These are phyloP conservation scores for Drosophila paracracens DNA, from an alignment of 2,888 invertebrate species.

Conservation along the genomic window DNA sequence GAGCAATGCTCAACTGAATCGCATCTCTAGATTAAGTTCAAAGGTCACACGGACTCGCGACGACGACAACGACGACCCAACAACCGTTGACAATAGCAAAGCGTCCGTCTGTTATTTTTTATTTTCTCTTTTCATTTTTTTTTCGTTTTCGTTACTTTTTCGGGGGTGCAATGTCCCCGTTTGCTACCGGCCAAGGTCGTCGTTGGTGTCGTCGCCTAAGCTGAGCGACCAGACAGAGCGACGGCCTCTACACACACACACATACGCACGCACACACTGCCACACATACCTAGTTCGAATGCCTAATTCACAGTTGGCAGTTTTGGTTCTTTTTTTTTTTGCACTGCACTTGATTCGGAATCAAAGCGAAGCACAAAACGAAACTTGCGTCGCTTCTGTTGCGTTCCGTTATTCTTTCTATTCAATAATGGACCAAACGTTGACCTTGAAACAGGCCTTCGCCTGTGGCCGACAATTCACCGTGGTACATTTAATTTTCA, in stretches of 20 bases:
- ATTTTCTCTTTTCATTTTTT: neutral
- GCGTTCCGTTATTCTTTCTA: conserved; percentile 4
- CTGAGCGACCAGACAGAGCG: conserved; percentile 50
- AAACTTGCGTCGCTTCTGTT: conserved; percentile 19
- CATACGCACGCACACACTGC: neutral
- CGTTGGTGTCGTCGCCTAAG: conserved; percentile 1
- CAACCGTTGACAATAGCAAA: conserved; percentile 14
- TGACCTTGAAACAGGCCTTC: conserved; percentile 68
- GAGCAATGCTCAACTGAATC: conserved; percentile 34
- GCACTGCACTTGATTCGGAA: conserved; percentile 9
- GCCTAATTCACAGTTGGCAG: conserved; percentile 50
- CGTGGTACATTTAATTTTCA: conserved; percentile 20
- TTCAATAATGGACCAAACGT: conserved; percentile 39
- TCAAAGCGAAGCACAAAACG: conserved; percentile 17
- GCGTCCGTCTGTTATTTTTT: neutral
- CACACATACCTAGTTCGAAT: conserved; percentile 37
- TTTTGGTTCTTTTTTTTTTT: conserved; percentile 18
- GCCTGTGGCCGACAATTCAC: conserved; percentile 31
- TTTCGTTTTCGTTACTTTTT: conserved; percentile 7
- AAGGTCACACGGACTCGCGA: conserved; percentile 46
- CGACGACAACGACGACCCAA: conserved; percentile 2
- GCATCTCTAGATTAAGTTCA: conserved; percentile 48
- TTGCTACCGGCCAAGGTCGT: conserved; percentile 50
- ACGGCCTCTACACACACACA: conserved; percentile 26
- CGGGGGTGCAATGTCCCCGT: conserved; percentile 44